Base-by-base conservation (phyloP, 2,888 invertebrate species). In the Synanthedon vespiformis region DNA sequence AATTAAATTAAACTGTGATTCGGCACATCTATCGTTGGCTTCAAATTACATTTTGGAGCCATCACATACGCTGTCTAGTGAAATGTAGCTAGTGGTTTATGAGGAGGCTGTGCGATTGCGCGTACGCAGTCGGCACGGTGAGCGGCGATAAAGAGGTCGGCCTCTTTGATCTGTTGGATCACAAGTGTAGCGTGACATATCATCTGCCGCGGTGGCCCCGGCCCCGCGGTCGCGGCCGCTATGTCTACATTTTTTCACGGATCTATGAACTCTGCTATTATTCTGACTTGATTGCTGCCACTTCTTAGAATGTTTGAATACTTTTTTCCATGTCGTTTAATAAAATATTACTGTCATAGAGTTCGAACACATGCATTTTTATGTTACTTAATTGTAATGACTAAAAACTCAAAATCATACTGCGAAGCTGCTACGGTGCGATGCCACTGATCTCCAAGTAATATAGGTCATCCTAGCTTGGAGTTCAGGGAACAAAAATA, bases 131-230 rank as follows among this genome's bases (percentile, higher is more conserved):
- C 71, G 71, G 74, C 72, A 67, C 70, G 63, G 72, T 65, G 68
- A 69, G 34, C 34, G 10, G 34, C 34, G 34, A 34, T 34, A 34
- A 34, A 34, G 70, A 73, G 60, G 72, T 54, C 80, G 80, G 77
- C 65, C 51, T 63, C 65, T 81, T 81, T 81, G 77, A 81, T 77
- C 72, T 65, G 58, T 58, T 62, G 69, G 60, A 71, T 72, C 70
- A 68, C 74, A 72, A 74, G 72, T 76, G 74, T 74, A 74, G 66
- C 81, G 80, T 82, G 82, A 77, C 80, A 80, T 80, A 81, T 74
- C 72, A 71, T 70, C 65, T 65, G 63, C 49, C 47, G 27, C 12
- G n/a, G 64, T 53, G 62, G 64, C 67, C 61, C 64, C 55, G 74
- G 64, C 74, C 73, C 68, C 70, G 69, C 65, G 44, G 44, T 11